Evolutionary conservation across 2,888 invertebrate genomes (phyloP).

Genomic region (Orthosia gothica): DNA sequence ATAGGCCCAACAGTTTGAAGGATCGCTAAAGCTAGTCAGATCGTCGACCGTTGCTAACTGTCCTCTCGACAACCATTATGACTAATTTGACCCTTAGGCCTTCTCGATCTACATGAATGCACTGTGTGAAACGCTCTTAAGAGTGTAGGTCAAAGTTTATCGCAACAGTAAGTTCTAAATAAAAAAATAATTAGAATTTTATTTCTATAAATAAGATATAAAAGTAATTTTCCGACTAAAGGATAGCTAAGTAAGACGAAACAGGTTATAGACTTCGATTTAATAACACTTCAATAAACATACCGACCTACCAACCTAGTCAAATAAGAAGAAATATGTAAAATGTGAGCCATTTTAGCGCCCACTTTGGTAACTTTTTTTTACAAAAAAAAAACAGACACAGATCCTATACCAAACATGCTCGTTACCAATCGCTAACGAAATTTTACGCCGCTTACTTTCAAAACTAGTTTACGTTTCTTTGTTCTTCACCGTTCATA

Average conservation of each 20-base stretch:
- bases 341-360: constrained; percentile 23
- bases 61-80: neutral
- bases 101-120: neutral
- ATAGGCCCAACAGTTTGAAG: too few relatives aligned
- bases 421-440: constrained; percentile 72
- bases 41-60: neutral
- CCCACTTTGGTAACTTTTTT: constrained; percentile 22
- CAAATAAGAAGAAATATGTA: constrained; percentile 1
- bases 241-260: neutral
- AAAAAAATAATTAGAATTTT: neutral
- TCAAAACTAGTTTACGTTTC: constrained; percentile 83
- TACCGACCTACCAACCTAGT: neutral
- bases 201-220: neutral
- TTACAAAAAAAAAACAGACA: constrained; percentile 69
- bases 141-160: constrained; percentile 19
- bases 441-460: constrained; percentile 78
- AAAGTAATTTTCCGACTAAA: neutral
- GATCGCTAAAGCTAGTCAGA: too few relatives aligned
- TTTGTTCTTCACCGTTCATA: constrained; percentile 79
- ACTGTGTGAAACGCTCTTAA: neutral
- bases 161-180: constrained; percentile 1
- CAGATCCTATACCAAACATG: constrained; percentile 74
- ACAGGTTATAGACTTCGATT: neutral
- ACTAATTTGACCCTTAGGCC: neutral
- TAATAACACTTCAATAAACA: neutral